These are phyloP conservation scores for Myocastor coypus DNA, from an alignment of 2,113 vertebrate species.

Conservation along the genomic window DNA sequence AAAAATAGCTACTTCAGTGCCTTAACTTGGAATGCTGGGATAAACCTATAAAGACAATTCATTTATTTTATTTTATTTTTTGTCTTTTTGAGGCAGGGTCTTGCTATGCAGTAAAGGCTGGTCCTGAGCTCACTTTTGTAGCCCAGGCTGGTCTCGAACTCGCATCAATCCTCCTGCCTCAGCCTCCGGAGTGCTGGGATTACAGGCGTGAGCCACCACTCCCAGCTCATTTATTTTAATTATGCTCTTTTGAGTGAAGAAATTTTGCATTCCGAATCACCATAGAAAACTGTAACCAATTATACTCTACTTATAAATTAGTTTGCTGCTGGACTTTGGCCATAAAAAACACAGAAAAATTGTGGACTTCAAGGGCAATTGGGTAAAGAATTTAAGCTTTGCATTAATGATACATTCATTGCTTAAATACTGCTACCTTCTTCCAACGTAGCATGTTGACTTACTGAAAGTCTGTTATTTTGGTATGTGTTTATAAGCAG, in stretches of 20 bases:
- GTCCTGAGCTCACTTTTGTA: too few species aligned
- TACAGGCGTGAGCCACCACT: too few species aligned
- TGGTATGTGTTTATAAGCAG: background rate
- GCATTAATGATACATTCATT: background rate
- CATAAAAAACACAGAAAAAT: background rate
- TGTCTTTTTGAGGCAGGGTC: too few species aligned
- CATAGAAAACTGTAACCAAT: conserved; percentile 7
- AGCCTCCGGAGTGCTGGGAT: too few species aligned
- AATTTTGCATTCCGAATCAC: conserved; percentile 23
- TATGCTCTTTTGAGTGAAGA: conserved; percentile 48
- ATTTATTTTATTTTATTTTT: conserved; percentile 46
- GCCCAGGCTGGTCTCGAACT: too few species aligned
- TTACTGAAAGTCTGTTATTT: conserved; percentile 21
- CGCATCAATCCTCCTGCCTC: too few species aligned
- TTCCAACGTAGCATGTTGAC: background rate
- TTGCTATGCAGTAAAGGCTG: too few species aligned
- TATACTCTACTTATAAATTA: background rate
- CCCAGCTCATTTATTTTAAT: conserved; percentile 40
- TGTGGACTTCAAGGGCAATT: conserved; percentile 5
- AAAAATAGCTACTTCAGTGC: background rate
- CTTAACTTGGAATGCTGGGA: background rate
- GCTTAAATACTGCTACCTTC: background rate
- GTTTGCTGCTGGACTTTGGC: background rate
- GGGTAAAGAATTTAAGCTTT: conserved; percentile 46
- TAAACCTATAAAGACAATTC: conserved; percentile 44